phyloP scores from a whole-genome alignment of 2,888 invertebrate species.

The Diarsia brunnea region DNA sequence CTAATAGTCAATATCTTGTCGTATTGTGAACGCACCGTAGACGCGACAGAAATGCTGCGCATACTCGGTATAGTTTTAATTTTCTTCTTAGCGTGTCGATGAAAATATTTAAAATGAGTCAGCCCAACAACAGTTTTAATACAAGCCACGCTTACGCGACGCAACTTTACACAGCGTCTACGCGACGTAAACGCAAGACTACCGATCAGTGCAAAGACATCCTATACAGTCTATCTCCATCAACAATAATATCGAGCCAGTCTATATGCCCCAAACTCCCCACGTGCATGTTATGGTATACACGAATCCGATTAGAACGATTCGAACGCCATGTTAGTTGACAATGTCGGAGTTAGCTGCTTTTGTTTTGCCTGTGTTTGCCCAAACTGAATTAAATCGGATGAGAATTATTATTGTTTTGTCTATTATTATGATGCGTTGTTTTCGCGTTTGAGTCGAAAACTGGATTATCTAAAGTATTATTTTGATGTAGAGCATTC shows the following conservation, averaged over 20 bases:
- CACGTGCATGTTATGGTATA: conserved; percentile 61
- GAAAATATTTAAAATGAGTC: too few species aligned
- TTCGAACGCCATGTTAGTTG: conserved; percentile 62
- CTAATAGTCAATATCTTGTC: too few species aligned
- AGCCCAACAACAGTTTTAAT: too few species aligned
- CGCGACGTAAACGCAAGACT: neutral
- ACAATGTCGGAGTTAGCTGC: conserved; percentile 58
- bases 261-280: conserved; percentile 43
- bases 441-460: conserved; percentile 4
- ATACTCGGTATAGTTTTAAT: neutral
- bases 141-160: neutral
- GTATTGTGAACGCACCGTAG: too few species aligned
- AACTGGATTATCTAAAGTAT: conserved; percentile 34
- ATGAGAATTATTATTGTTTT: conserved; percentile 63
- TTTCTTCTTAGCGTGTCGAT: too few species aligned
- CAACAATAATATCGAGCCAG: conserved; percentile 44
- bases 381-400: conserved; percentile 59
- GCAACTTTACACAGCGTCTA: neutral
- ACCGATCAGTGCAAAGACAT: neutral
- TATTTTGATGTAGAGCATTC: conserved; percentile 4
- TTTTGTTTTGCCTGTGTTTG: conserved; percentile 59
- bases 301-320: conserved; percentile 64
- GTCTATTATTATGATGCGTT: conserved; percentile 47
- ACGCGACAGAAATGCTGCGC: neutral
- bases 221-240: conserved; percentile 30